Evolutionary conservation across 2,113 vertebrate species (phyloP), one percentile per base, ranked within the genome.

Genomic region (Colius striatus): DNA sequence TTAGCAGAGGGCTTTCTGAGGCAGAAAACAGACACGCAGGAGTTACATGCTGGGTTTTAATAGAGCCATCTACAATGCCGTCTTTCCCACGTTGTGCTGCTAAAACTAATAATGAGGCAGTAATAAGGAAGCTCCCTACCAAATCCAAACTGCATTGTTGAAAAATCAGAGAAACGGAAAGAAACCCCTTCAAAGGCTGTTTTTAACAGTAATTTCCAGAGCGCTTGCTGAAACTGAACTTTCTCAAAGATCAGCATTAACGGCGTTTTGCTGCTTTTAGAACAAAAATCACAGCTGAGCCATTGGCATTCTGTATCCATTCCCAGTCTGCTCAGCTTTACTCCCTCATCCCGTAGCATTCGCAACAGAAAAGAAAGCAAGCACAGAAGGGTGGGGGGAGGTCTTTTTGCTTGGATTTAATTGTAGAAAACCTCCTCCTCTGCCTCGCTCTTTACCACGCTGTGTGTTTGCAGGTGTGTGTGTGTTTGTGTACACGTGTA

Each of bases 1-100:
- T 82, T 47, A 87, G 83, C 83, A 79, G 70, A 66, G 72, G 75
- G 76, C 19, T 90, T 94, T 80, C 61, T 19, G 43, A 90, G 89
- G 81, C 75, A 89, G 57, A 85, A 85, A 87, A 61, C 27, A n/a
- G 32, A 23, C 81, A 85, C 83, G 48, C 73, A 38, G 78, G 92
- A 74, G 76, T 55, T 81, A 53, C 20, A 47, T 11, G 61, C 50
- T 50, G 51, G 26, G 50, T 63, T 94, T 87, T 73, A 65, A 70
- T 10, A 48, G 45, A 76, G 45, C 70, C 45, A 5, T 55, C 65
- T 38, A 47, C 53, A 53, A 7, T n/a, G 61, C 57, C 3, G 5
- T 16, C 51, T 61, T 95, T 78, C 76, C 54, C 57, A 48, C 18
- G 10, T 23, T 72, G 58, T 73, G 45, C 36, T 84, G 27, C 80